A percentile compares a stretch with the other conserved stretches of the same genome.
These are phyloP conservation scores for Poeciliopsis retropinna DNA, from an alignment of 2,113 vertebrate genomes.

Conservation along the genomic window DNA sequence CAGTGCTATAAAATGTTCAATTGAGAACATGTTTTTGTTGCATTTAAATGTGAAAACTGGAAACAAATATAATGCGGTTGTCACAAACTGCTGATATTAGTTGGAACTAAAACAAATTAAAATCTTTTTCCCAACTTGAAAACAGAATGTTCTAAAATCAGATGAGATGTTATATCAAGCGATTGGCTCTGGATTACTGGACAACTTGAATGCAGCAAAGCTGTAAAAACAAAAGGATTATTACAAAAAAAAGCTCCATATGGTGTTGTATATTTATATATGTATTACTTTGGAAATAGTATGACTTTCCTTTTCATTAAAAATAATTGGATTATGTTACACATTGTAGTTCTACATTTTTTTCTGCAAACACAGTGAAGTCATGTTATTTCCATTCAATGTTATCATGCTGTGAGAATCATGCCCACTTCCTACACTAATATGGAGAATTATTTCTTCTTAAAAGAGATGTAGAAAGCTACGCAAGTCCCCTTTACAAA, in stretches of 20 bases:
- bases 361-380: background rate
- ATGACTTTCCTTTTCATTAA: too few relatives aligned
- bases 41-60: background rate
- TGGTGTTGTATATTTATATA: background rate
- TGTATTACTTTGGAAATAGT: background rate
- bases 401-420: background rate
- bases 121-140: background rate
- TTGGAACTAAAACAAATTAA: background rate
- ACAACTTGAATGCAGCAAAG: background rate
- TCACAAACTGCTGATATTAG: background rate
- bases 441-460: background rate
- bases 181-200: background rate
- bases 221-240: background rate
- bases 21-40: background rate
- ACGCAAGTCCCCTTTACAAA: background rate
- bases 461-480: background rate
- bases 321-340: background rate
- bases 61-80: background rate
- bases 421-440: background rate
- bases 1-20: background rate
- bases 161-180: background rate
- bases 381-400: background rate
- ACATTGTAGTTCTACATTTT: background rate
- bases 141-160: background rate
- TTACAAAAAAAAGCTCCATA: background rate